phyloP scores from a whole-genome alignment of 1,140 invertebrate genomes.

The Pomacea maculata region DNA sequence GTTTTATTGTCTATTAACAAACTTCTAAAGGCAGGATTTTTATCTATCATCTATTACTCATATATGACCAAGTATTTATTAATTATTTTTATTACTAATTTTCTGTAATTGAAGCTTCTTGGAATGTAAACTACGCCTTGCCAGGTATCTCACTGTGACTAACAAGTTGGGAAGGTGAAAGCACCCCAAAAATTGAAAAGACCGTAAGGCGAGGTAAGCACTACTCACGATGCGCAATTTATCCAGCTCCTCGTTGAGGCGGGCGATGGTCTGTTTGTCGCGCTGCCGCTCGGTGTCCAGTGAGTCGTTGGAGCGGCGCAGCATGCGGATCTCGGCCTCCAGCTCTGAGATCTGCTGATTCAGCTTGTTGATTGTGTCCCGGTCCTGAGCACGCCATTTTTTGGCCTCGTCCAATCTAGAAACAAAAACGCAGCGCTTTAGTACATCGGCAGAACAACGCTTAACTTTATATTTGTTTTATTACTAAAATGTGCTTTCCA shows the following conservation, averaged over 20 bases:
- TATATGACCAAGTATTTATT: too few relatives aligned
- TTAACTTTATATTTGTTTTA: background rate
- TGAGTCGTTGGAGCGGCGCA: constrained; percentile 66
- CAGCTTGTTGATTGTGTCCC: constrained; percentile 65
- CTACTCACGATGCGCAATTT: constrained; percentile 60
- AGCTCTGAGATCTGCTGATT: constrained; percentile 68
- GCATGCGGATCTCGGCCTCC: constrained; percentile 68
- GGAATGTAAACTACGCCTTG: too few relatives aligned
- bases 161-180: too few relatives aligned
- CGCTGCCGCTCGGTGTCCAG: constrained; percentile 67
- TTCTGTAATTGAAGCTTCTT: too few relatives aligned
- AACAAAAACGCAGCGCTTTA: constrained; percentile 21
- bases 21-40: too few relatives aligned
- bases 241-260: constrained; percentile 66
- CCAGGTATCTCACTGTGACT: too few relatives aligned
- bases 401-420: constrained; percentile 67
- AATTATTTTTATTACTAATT: too few relatives aligned
- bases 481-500: background rate
- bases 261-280: constrained; percentile 63
- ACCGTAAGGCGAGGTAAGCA: too few relatives aligned
- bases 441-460: too few relatives aligned
- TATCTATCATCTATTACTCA: too few relatives aligned
- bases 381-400: constrained; percentile 63
- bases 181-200: too few relatives aligned
- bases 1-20: too few relatives aligned